These are phyloP conservation scores for Gryon sp. DNA, from an alignment of 1,140 invertebrate species.

Conservation along the genomic window DNA sequence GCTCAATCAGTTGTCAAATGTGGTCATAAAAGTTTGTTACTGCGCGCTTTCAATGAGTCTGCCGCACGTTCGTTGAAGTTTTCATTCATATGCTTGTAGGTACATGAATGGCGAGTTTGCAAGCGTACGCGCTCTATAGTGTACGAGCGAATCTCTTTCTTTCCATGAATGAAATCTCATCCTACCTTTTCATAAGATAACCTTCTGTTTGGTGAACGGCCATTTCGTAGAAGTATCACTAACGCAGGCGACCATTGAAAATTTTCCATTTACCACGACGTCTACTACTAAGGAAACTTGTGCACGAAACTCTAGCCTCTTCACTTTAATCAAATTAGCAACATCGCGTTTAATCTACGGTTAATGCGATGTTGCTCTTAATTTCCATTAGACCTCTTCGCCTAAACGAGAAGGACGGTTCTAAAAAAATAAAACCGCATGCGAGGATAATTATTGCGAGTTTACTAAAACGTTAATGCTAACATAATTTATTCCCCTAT, in stretches of 20 bases:
- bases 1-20: slow-evolving; percentile 31
- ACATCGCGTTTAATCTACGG: slow-evolving; percentile 9
- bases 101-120: slow-evolving; percentile 68
- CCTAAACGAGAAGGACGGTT: neutral
- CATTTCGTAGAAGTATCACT: slow-evolving; percentile 35
- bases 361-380: slow-evolving; percentile 9
- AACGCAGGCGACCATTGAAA: slow-evolving; percentile 18
- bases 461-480: no score
- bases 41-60: slow-evolving; percentile 10
- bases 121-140: slow-evolving; percentile 59
- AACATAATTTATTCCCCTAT: no score
- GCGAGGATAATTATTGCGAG: neutral
- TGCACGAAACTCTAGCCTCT: slow-evolving; percentile 2
- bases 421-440: neutral
- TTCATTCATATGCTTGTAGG: slow-evolving; percentile 63
- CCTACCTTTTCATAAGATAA: slow-evolving; percentile 32
- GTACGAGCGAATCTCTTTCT: slow-evolving; percentile 56
- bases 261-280: slow-evolving; percentile 26
- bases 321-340: slow-evolving; percentile 12
- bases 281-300: slow-evolving; percentile 9
- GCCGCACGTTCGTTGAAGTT: slow-evolving; percentile 7
- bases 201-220: slow-evolving; percentile 39
- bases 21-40: slow-evolving; percentile 47
- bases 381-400: slow-evolving; percentile 9
- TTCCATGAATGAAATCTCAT: slow-evolving; percentile 71